Base-by-base conservation (phyloP, 1,140 invertebrate genomes). In the Formica selysi region DNA sequence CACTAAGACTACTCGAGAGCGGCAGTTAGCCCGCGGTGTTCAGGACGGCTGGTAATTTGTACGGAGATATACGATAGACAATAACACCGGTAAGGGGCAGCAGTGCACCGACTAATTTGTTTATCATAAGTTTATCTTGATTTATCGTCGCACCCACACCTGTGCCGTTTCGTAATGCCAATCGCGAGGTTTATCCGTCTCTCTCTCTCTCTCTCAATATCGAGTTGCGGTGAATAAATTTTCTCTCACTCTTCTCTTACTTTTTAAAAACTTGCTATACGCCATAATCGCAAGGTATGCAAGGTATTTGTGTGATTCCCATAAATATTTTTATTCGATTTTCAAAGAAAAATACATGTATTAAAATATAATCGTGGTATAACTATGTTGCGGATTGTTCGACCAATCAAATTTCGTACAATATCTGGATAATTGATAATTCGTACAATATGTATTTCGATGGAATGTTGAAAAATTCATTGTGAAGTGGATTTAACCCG, bases 21-120 rank as follows among this genome's bases (percentile, higher is more conserved):
- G 92, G 86, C 91, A 92, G 91, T 92, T 93, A 92, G 81, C 86
- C 85, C 88, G 90, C 91, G 87, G 92, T 92, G 92, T 92, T 91
- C 86, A 68, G 91, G 90, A 91, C 92, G 90, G 91, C 90, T 90
- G 87, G 87, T 93, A 94, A 93, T 94, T 94, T 94, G 92, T 92
- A 93, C 87, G 68, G 88, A 92, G 93, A 93, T 93, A 91, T 93
- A 91, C 92, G 92, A 94, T 93, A 93, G 92, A 89, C 89, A 91
- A 87, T 90, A 88, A 91, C 88, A 89, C 86, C 85, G 85, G 86
- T 84, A 86, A 87, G 78, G 86, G 89, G 41, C 73, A 68, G 80
- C 86, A 85, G 87, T 76, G 74, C 84, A 65, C 85, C 90, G 91
- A 91, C 91, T 93, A 94, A 94, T 94, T 93, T 93, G 93, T 94